Conservation (phyloP, 2,113 vertebrate genomes). For the Phyllostomus hastatus region DNA sequence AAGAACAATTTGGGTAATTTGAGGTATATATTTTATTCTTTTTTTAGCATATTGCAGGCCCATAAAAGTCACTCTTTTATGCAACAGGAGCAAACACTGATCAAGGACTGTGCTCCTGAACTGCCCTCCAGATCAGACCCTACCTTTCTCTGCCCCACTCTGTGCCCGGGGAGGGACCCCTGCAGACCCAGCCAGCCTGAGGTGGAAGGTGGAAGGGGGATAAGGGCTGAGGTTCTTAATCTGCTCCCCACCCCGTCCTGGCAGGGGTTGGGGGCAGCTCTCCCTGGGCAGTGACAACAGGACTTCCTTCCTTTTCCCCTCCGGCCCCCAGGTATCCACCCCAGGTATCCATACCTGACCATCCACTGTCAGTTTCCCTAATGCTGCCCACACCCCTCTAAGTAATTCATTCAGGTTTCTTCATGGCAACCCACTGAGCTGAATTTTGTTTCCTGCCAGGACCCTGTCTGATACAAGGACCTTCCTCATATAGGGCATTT, state of each 20-base stretch:
- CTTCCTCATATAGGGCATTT: neutral
- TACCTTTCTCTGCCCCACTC: neutral
- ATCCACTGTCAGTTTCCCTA: neutral
- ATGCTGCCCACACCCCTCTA: neutral
- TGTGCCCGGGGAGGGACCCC: neutral
- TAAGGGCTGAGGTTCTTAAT: neutral
- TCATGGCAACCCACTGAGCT: neutral
- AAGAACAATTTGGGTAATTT: neutral
- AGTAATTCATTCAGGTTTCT: neutral
- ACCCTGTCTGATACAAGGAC: neutral
- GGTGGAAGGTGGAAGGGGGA: too few species aligned
- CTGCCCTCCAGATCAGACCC: neutral
- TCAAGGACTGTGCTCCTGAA: neutral
- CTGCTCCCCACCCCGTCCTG: neutral
- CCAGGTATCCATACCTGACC: neutral
- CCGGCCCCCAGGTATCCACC: neutral
- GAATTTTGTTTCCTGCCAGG: neutral
- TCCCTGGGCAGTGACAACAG: neutral
- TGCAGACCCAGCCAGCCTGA: neutral
- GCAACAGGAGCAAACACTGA: neutral
- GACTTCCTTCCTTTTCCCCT: neutral
- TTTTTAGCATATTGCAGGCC: neutral
- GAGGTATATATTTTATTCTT: neutral
- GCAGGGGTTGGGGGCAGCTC: neutral
- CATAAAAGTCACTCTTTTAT: neutral